Percentiles rank a stretch among this genome's conserved stretches.
Conservation (phyloP, 2,797 vertebrate genomes). For the Clarias fuscus region DNA sequence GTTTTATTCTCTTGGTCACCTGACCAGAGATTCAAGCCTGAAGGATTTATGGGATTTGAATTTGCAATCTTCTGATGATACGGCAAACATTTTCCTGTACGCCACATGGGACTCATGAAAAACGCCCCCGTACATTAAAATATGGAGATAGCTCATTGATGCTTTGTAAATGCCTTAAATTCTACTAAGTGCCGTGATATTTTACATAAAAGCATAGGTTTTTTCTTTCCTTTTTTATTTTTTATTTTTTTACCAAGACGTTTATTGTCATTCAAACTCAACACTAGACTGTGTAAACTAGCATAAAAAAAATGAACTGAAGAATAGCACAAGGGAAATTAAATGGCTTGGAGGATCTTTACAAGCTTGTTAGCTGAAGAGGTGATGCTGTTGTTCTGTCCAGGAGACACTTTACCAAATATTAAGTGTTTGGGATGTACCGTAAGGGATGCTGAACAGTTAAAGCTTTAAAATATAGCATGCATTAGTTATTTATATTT, state of each 20-base stretch:
- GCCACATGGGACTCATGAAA: not conserved
- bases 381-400: conserved; percentile 6
- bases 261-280: too few relatives aligned
- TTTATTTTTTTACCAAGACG: too few relatives aligned
- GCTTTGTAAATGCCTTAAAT: not conserved
- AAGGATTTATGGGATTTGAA: not conserved
- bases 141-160: not conserved
- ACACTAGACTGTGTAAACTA: not conserved
- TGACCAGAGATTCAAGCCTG: not conserved
- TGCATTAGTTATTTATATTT: not conserved
- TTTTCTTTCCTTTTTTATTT: too few relatives aligned
- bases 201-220: not conserved
- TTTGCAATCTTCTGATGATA: not conserved
- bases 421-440: not conserved
- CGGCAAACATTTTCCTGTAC: not conserved
- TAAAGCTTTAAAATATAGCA: not conserved
- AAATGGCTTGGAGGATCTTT: not conserved
- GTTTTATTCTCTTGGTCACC: not conserved
- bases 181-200: not conserved
- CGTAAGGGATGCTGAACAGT: not conserved
- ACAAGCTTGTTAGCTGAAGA: not conserved
- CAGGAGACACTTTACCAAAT: not conserved
- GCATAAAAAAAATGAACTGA: not conserved
- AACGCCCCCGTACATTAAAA: not conserved
- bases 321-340: not conserved